Evolutionary conservation across 1,140 invertebrate genomes (phyloP), one percentile per base, ranked within the genome.

Genomic region (Aricia agestis): DNA sequence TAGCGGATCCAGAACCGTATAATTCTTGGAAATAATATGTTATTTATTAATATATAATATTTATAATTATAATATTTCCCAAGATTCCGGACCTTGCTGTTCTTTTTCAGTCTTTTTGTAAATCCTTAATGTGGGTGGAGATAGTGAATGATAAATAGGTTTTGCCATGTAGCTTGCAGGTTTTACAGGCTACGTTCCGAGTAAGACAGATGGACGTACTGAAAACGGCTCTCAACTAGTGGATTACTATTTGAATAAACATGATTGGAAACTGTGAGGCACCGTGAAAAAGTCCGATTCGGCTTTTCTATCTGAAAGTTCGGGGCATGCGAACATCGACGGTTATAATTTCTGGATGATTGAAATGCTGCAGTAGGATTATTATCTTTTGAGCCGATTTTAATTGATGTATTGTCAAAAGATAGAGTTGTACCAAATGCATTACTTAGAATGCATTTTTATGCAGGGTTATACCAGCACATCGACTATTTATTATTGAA

Each of bases 221-320:
- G 45, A 52, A 52, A 52, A 52, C 45, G 45, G 45, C 45, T 52
- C 45, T 52, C 45, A 52, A 52, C 45, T 52, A 52, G 45, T 52
- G 45, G 45, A 52, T 52, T 52, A 52, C 45, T 52, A 52, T 52
- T 52, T 11, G 45, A 52, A 52, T 52, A 52, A 13, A 52, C 45
- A 52, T 52, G 45, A 52, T 52, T 52, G 45, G 45, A 52, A 52
- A 13, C 45, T 52, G 45, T 15, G 45, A 52, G 45, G 11, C 1
- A 52, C 45, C 36, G 36, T 52, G 45, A 52, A 15, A 52, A 52
- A 52, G 45, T 52, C 13, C 13, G 45, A 52, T 0, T 52, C 45
- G 45, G 45, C 45, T 52, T 52, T 52, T 52, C 45, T 15, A 15
- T 52, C 45, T 2, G 45, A 52, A 52, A 52, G 36, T 36, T 36